phyloP scores from a whole-genome alignment of 2,888 invertebrate species.

The Leptopilina drosophilae region DNA sequence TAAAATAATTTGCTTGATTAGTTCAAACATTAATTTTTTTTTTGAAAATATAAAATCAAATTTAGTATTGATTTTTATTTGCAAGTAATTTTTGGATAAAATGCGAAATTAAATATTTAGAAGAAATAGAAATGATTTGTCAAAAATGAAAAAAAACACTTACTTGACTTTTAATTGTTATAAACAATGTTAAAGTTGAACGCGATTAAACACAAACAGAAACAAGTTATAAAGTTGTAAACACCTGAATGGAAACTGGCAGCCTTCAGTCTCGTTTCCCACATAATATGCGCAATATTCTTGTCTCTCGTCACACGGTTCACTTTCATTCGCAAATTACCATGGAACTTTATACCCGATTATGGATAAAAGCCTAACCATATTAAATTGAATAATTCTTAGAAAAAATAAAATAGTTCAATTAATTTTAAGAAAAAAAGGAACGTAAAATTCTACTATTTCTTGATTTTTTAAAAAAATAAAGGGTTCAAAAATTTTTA shows the following conservation, averaged over 20 bases:
- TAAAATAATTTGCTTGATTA: too few relatives aligned
- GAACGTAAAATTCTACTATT: too few relatives aligned
- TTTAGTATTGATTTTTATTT: too few relatives aligned
- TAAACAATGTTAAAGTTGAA: slow-evolving; percentile 4
- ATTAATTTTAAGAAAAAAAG: too few relatives aligned
- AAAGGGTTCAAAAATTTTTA: too few relatives aligned
- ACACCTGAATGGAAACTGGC: slow-evolving; percentile 37
- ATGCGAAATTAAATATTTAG: too few relatives aligned
- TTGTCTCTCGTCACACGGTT: slow-evolving; percentile 29
- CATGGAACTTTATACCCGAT: slow-evolving; percentile 21
- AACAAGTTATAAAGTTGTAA: slow-evolving; percentile 21
- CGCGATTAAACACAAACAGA: not conserved
- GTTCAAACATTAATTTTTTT: not conserved
- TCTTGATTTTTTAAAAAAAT: too few relatives aligned
- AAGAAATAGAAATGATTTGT: too few relatives aligned
- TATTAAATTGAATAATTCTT: not conserved
- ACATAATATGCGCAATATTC: slow-evolving; percentile 33
- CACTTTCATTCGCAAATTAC: slow-evolving; percentile 28
- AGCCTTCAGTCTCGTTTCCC: slow-evolving; percentile 28
- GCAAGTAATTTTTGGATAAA: too few relatives aligned
- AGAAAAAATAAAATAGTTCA: too few relatives aligned
- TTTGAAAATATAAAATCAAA: not conserved
- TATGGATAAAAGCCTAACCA: not conserved
- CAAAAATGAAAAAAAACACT: not conserved
- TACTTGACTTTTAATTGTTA: not conserved